Percentiles rank a stretch among this genome's conserved stretches.
phyloP scores from a whole-genome alignment of 2,888 invertebrate species.

The Drosophila eohydei region DNA sequence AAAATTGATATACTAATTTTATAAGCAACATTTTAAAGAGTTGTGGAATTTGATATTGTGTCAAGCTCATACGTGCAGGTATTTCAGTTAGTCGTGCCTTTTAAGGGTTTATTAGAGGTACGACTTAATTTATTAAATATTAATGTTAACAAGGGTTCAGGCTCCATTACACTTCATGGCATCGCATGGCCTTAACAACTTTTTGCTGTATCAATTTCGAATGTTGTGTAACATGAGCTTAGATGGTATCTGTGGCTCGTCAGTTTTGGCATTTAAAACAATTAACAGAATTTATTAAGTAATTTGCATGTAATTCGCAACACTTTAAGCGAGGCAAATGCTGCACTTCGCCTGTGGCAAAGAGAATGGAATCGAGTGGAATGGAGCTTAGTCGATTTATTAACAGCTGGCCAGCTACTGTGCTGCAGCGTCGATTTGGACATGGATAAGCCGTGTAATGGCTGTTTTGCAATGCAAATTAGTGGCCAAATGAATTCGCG shows the following conservation, averaged over 20 bases:
- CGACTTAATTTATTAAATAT: background rate
- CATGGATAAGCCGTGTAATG: slow-evolving; percentile 59
- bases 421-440: slow-evolving; percentile 15
- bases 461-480: slow-evolving; percentile 70
- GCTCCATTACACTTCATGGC: too few species aligned
- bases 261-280: slow-evolving; percentile 27
- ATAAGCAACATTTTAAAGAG: slow-evolving; percentile 7
- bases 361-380: slow-evolving; percentile 24
- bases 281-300: slow-evolving; percentile 58
- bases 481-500: slow-evolving; percentile 35
- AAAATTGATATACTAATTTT: slow-evolving; percentile 33
- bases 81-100: background rate
- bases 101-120: background rate
- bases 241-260: slow-evolving; percentile 10
- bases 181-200: background rate
- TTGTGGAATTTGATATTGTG: background rate
- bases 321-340: slow-evolving; percentile 43
- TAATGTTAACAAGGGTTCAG: background rate
- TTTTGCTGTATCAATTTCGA: background rate
- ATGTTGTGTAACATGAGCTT: background rate
- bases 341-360: slow-evolving; percentile 47
- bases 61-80: background rate
- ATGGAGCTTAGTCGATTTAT: slow-evolving; percentile 16
- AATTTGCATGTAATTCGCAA: slow-evolving; percentile 61
- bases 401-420: slow-evolving; percentile 53